Conservation (phyloP, 1,140 invertebrate genomes). For the Zaprionus ornatus region DNA sequence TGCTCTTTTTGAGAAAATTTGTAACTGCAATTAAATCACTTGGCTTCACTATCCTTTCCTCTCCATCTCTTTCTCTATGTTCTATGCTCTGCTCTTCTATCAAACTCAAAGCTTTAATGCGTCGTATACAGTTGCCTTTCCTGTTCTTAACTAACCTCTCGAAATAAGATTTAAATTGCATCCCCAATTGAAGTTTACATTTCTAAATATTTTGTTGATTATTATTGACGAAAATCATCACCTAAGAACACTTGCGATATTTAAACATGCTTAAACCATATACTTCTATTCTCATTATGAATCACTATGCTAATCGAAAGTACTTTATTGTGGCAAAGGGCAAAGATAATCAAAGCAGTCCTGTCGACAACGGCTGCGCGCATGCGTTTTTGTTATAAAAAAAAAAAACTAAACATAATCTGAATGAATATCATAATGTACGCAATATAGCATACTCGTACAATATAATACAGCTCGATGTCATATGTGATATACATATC, state of each 20-base stretch:
- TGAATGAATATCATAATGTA: slow-evolving; percentile 67
- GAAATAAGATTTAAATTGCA: slow-evolving; percentile 17
- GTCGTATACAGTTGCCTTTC: background rate
- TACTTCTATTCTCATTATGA: background rate
- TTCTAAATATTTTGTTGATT: slow-evolving; percentile 3
- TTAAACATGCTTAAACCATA: slow-evolving; percentile 5
- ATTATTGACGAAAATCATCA: slow-evolving; percentile 15
- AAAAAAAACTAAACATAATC: slow-evolving; percentile 44
- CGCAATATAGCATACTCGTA: slow-evolving; percentile 50
- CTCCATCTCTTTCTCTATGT: background rate
- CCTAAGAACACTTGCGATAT: slow-evolving; percentile 12
- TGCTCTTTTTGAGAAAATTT: background rate
- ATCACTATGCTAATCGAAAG: slow-evolving; percentile 20
- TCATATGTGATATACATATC: slow-evolving; percentile 51
- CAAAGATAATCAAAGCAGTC: slow-evolving; percentile 70
- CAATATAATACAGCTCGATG: slow-evolving; percentile 64
- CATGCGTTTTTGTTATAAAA: slow-evolving; percentile 74
- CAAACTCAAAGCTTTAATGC: slow-evolving; percentile 4
- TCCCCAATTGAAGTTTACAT: slow-evolving; percentile 4
- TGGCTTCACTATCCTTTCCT: slow-evolving; percentile 3
- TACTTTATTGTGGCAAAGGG: slow-evolving; percentile 50
- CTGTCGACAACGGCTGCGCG: slow-evolving; percentile 72
- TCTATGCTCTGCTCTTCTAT: slow-evolving; percentile 3
- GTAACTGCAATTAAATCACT: slow-evolving; percentile 7
- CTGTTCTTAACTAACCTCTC: background rate